Evolutionary conservation across 2,888 invertebrate genomes (phyloP), one percentile per base, ranked within the genome.

Genomic region (Orchesellides sinensis): DNA sequence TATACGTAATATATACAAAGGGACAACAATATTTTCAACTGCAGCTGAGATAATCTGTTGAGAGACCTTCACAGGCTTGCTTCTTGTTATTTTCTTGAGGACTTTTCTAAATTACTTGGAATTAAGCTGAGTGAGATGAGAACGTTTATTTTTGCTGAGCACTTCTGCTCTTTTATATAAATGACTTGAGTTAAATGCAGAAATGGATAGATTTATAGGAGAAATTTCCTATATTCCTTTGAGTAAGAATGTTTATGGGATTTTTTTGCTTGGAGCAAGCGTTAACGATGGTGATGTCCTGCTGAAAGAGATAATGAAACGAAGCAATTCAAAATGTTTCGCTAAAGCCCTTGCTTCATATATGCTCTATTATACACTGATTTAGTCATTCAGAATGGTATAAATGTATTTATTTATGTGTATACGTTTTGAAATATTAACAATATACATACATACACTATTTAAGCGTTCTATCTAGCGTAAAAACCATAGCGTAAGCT

Each of bases 251-350:
- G 40, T 40, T 2, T 8, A n/a, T 40, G n/a, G n/a, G n/a, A n/a
- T n/a, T n/a, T n/a, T n/a, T n/a, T n/a, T n/a, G n/a, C 40, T 40
- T 2, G 10, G 4, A 10, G 59, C 27, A 25, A 29, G 45, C 56
- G 32, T 59, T 78, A 69, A 78, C 61, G 78, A 78, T 56, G 68
- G 49, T 78, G 69, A 49, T 54, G n/a, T 59, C n/a, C 63, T 54
- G 65, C 65, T 52, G 35, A 49, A 19, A 40, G 27, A 75, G 75
- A 65, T 75, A 75, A 75, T 66, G 66, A 75, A 74, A 74, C 8
- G 54, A 65, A 61, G 23, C 49, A 70, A 17, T 1, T 4, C 29
- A 32, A 61, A 2, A 17, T 32, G 17, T 19, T 27, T n/a, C 25
- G 5, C 29, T 4, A 27, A 27, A n/a, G 27, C n/a, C 23, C 47